phyloP scores from a whole-genome alignment of 1,140 invertebrate genomes.

The Antheraea pernyi region DNA sequence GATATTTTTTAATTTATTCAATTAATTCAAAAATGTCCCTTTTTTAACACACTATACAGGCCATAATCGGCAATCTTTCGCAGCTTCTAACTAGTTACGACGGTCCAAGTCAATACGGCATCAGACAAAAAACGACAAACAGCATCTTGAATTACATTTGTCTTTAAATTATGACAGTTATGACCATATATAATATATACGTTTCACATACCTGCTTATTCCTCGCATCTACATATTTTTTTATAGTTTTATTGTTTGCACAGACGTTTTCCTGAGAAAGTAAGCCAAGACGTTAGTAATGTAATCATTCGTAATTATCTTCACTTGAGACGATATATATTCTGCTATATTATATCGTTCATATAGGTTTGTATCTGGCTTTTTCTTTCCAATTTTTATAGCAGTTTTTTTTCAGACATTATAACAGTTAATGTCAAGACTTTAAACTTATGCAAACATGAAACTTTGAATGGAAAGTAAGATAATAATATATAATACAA shows the following conservation, averaged over 20 bases:
- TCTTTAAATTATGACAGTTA: background rate
- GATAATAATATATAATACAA: no score
- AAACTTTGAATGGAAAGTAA: no score
- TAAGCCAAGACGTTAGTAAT: no score
- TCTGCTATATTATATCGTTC: no score
- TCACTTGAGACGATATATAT: no score
- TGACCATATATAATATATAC: background rate
- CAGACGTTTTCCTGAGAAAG: background rate
- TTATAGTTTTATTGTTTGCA: background rate
- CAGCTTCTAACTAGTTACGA: slow-evolving; percentile 11
- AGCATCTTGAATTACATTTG: background rate
- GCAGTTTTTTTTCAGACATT: no score
- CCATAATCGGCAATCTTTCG: slow-evolving; percentile 8
- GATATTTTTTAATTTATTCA: slow-evolving; percentile 11
- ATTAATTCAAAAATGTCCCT: slow-evolving; percentile 5
- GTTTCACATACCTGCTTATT: background rate
- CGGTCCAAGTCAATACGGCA: background rate
- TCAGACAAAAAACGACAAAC: background rate
- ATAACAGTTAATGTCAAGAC: no score
- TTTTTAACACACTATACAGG: background rate
- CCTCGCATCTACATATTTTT: background rate
- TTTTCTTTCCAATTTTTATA: no score
- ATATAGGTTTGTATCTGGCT: no score
- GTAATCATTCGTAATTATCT: no score
- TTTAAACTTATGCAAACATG: no score